phyloP scores from a whole-genome alignment of 2,113 vertebrate genomes.

The Dipodomys spectabilis region DNA sequence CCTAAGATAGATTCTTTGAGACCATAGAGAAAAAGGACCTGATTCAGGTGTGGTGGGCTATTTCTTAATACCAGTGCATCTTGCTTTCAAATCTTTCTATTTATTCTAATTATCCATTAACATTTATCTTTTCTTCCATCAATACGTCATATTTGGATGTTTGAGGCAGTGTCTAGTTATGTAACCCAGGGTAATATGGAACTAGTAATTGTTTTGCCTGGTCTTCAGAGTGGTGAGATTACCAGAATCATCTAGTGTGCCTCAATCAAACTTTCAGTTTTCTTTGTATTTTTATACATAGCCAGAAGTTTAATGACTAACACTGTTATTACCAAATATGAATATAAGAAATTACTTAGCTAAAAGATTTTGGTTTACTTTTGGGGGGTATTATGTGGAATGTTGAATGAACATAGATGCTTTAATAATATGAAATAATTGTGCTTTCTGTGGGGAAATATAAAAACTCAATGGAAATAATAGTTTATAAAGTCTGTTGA shows the following conservation, averaged over 20 bases:
- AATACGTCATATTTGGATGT: not conserved
- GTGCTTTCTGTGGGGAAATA: not conserved
- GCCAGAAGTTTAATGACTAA: not conserved
- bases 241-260: fast-evolving
- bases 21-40: too few species aligned
- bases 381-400: not conserved
- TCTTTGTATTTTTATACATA: not conserved
- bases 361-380: not conserved
- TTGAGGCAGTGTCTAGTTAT: too few species aligned
- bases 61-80: too few species aligned
- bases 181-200: fast-evolving
- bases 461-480: not conserved
- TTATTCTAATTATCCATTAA: not conserved
- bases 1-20: too few species aligned
- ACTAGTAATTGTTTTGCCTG: too few species aligned
- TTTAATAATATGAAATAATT: not conserved
- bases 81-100: not conserved
- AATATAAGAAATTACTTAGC: not conserved
- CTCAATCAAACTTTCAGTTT: not conserved
- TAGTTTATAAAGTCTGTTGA: not conserved
- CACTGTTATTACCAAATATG: not conserved
- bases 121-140: not conserved
- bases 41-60: too few species aligned
- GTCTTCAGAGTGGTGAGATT: too few species aligned
- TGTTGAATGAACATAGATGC: not conserved